Evolutionary conservation across 2,113 vertebrate species (phyloP).

Genomic region (Gadus macrocephalus): DNA sequence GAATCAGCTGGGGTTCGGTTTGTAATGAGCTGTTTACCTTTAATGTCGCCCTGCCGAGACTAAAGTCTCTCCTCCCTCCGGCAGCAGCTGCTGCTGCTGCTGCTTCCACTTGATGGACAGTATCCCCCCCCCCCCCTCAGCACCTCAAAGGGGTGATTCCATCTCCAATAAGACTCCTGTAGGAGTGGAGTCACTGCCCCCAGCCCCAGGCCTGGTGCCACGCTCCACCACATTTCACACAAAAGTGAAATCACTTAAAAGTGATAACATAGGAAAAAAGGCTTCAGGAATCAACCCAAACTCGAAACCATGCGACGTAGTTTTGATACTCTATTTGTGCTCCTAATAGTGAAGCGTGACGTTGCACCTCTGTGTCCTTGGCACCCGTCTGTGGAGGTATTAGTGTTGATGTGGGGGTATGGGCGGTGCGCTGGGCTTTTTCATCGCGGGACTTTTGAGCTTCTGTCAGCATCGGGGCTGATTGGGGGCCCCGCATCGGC

Average conservation of each 20-base stretch:
- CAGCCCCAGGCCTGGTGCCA: slow-evolving; percentile 18
- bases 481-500: slow-evolving; percentile 32
- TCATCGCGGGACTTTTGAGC: not conserved
- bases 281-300: slow-evolving; percentile 6
- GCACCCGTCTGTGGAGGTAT: not conserved
- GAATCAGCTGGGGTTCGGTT: slow-evolving; percentile 19
- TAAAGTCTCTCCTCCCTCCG: slow-evolving; percentile 30
- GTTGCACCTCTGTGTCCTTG: not conserved
- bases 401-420: not conserved
- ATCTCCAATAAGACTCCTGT: slow-evolving; percentile 42
- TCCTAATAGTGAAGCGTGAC: slow-evolving; percentile 1
- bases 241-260: slow-evolving; percentile 5
- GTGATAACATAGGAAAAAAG: not conserved
- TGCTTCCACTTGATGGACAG: slow-evolving; percentile 23
- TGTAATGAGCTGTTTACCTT: slow-evolving; percentile 25
- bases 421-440: too few species aligned
- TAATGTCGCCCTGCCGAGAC: slow-evolving; percentile 31
- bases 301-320: not conserved
- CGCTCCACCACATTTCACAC: slow-evolving; percentile 24
- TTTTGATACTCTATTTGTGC: not conserved
- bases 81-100: slow-evolving; percentile 19
- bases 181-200: slow-evolving; percentile 28
- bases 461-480: slow-evolving; percentile 6
- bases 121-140: slow-evolving; percentile 7
- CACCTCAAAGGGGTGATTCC: slow-evolving; percentile 34